These are phyloP conservation scores for Apotomis turbidana DNA, from an alignment of 2,888 invertebrate genomes.

Conservation along the genomic window DNA sequence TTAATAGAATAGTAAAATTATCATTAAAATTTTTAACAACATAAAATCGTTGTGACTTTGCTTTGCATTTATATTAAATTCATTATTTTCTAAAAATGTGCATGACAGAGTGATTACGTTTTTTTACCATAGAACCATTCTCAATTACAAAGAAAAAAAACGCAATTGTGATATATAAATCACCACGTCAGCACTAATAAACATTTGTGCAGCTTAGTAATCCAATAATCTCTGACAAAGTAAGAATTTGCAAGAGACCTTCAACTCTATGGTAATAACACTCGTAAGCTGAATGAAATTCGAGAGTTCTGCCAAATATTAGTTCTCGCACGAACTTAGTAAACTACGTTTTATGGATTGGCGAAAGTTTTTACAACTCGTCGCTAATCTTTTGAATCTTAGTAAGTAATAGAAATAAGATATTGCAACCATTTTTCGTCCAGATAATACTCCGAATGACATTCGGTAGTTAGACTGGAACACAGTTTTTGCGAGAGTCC, in stretches of 20 bases:
- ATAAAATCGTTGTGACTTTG: too few relatives aligned
- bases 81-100: too few relatives aligned
- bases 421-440: slow-evolving; percentile 9
- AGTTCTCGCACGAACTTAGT: background rate
- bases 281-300: background rate
- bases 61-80: too few relatives aligned
- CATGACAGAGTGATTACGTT: too few relatives aligned
- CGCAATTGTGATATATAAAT: too few relatives aligned
- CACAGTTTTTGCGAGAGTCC: slow-evolving; percentile 22
- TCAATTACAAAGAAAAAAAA: too few relatives aligned
- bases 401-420: slow-evolving; percentile 6
- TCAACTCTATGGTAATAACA: background rate
- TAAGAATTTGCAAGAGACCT: background rate
- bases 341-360: background rate
- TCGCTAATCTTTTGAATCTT: background rate
- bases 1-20: too few relatives aligned
- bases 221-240: background rate
- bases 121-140: too few relatives aligned
- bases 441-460: slow-evolving; percentile 11
- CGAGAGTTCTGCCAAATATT: background rate
- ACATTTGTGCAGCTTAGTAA: too few relatives aligned
- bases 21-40: too few relatives aligned
- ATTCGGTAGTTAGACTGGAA: slow-evolving; percentile 10
- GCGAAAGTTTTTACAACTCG: slow-evolving; percentile 1
- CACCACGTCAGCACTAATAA: too few relatives aligned